Conservation (phyloP, 2,888 invertebrate genomes). For the Acrobasis consociella region DNA sequence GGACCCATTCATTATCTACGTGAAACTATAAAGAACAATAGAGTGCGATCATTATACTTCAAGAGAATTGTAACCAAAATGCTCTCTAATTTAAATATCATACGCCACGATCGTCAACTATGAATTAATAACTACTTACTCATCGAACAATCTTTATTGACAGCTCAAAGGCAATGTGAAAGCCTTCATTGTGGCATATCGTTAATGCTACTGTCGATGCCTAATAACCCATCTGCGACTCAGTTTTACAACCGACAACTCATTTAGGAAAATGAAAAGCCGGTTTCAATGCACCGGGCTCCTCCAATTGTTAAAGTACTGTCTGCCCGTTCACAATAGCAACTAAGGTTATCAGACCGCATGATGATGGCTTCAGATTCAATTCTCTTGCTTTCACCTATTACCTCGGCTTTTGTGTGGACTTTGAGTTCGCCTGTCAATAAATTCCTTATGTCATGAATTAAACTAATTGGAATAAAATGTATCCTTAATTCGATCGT, state of each 20-base stretch:
- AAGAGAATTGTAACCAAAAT: conserved; percentile 29
- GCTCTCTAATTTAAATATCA: conserved; percentile 36
- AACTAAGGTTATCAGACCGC: conserved; percentile 76
- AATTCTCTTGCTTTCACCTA: conserved; percentile 72
- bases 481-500: conserved; percentile 44
- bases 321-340: conserved; percentile 65
- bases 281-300: conserved; percentile 62
- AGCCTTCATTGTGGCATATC: conserved; percentile 62
- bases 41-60: conserved; percentile 23
- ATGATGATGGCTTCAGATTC: conserved; percentile 74
- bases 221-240: conserved; percentile 63
- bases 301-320: conserved; percentile 63
- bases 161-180: conserved; percentile 66
- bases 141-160: conserved; percentile 69
- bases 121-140: conserved; percentile 57
- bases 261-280: conserved; percentile 78
- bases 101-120: conserved; percentile 43
- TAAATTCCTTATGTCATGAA: conserved; percentile 52
- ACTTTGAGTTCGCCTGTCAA: conserved; percentile 51
- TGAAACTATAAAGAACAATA: conserved; percentile 27
- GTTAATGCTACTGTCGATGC: conserved; percentile 65
- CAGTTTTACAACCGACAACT: conserved; percentile 61
- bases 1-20: conserved; percentile 23
- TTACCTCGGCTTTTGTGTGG: conserved; percentile 65
- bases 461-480: conserved; percentile 47